Evolutionary conservation across 2,113 vertebrate genomes (phyloP), one percentile per base, ranked within the genome.

Genomic region (Oryzias javanicus): DNA sequence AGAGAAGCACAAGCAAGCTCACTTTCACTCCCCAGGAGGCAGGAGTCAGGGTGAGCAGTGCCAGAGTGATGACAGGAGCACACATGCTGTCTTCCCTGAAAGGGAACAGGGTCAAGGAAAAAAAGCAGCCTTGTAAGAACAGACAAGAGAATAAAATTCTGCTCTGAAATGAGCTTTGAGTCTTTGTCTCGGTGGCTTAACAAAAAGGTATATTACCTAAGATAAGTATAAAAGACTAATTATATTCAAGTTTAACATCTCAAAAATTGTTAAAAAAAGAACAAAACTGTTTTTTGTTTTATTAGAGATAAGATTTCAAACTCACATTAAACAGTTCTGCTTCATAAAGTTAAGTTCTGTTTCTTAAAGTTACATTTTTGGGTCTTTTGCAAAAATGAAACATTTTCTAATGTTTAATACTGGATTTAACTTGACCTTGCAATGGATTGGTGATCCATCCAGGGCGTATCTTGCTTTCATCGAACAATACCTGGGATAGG

Each of bases 71-170:
- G 66, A 82, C 72, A 72, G 65, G 60, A 72, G 55, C 49, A 56
- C 64, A 73, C 69, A 66, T 19, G 52, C 22, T 67, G 78, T 76
- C 63, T 64, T 80, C 47, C 14, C 64, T 44, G 62, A 49, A 78
- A 41, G 50, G 24, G 59, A 71, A 64, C 63, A 67, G 56, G 63
- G 67, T 82, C 72, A 81, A 64, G 64, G 74, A 42, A 78, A 61
- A 66, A 64, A 64, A 48, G 68, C 57, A 45, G 56, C 48, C 52
- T 20, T 41, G 55, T 57, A 70, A 65, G 67, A 20, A 55, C n/a
- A 74, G 61, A 44, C 10, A 65, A 6, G 47, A 17, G 70, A 71
- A 48, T 76, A 22, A 50, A 16, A 64, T 58, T 19, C 14, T 4
- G 1, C 41, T 35, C n/a, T 6, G 35, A 52, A 70, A 72, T 3